Percentiles rank a stretch among this genome's conserved stretches.
These are phyloP conservation scores for Herminia tarsipennalis DNA, from an alignment of 2,888 invertebrate genomes.

Conservation along the genomic window DNA sequence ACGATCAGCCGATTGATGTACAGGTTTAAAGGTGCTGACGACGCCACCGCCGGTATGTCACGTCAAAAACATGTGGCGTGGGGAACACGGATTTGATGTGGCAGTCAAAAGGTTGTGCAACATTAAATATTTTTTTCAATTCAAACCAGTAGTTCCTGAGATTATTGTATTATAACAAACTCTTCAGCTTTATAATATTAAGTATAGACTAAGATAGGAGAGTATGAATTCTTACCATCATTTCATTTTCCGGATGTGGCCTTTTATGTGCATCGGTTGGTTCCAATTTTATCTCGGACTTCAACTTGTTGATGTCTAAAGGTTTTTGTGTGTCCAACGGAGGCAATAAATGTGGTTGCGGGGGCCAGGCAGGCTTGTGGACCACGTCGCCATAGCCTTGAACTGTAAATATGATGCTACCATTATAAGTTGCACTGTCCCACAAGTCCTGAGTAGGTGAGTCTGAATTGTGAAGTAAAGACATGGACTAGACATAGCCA, in stretches of 20 bases:
- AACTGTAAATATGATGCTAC: conserved; percentile 48
- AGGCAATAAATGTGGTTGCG: conserved; percentile 74
- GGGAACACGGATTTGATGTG: too few species aligned
- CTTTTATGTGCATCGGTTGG: conserved; percentile 75
- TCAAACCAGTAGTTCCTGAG: too few species aligned
- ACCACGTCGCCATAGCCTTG: conserved; percentile 78
- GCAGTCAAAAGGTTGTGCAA: too few species aligned
- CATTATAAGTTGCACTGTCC: not conserved
- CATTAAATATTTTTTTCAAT: too few species aligned
- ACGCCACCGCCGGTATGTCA: too few species aligned
- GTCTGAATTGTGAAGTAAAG: too few species aligned
- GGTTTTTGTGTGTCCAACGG: conserved; percentile 76
- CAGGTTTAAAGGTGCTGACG: too few species aligned
- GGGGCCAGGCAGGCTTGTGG: conserved; percentile 78
- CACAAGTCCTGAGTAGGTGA: not conserved
- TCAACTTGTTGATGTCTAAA: conserved; percentile 74
- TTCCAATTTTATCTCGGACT: conserved; percentile 79
- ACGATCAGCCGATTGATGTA: too few species aligned
- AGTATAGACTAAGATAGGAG: too few species aligned
- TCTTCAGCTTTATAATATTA: not conserved
- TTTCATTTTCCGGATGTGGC: conserved; percentile 73
- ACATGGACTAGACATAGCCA: too few species aligned
- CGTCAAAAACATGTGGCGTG: too few species aligned
- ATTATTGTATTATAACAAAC: too few species aligned
- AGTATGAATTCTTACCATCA: conserved; percentile 61